Evolutionary conservation across 2,797 vertebrate species (phyloP), one percentile per base, ranked within the genome.

Genomic region (Mus minutoides): DNA sequence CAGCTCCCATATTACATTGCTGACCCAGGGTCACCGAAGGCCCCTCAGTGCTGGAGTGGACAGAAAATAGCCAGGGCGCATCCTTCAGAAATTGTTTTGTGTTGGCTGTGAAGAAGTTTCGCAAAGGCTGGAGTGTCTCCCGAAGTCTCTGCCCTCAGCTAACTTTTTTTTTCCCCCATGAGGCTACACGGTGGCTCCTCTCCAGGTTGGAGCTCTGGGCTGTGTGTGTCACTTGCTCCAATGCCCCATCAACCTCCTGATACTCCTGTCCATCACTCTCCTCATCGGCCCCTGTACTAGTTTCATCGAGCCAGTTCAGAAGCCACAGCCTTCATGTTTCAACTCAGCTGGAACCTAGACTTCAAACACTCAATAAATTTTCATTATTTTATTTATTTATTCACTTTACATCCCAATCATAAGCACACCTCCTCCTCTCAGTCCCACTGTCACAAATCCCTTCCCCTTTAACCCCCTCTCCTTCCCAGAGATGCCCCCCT

Each of bases 291-390:
- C n/a, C 9, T 79, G 46, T 1, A 34, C 56, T 17, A 43, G 49
- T 46, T 46, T 37, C 13, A 37, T 2, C 17, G 3, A 71, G 5
- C 2, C 34, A 6, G 22, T 26, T 31, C 9, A 3, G 67, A 24
- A 56, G 69, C 56, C 4, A 2, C 0, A 22, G 54, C 2, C 43
- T 54, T n/a, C 2, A 3, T 2, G 24, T 14, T 17, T 43, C 46
- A 16, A 13, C 40, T 21, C 7, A 64, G 9, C 7, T 2, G 0
- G 22, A 90, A 58, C 37, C 1, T 26, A 29, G 7, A 29, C 19
- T 31, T 21, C 9, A 2, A 46, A 21, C 12, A 1, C 5, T 34
- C 19, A 1, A 29, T 9, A 6, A 21, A 0, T 3, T 11, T 10
- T 19, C 67, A 71, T 71, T 71, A 71, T n/a, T 67, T 71, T 19